These are phyloP conservation scores for Microctenopoma lineatum DNA, from an alignment of 2,797 vertebrate genomes.

Conservation along the genomic window DNA sequence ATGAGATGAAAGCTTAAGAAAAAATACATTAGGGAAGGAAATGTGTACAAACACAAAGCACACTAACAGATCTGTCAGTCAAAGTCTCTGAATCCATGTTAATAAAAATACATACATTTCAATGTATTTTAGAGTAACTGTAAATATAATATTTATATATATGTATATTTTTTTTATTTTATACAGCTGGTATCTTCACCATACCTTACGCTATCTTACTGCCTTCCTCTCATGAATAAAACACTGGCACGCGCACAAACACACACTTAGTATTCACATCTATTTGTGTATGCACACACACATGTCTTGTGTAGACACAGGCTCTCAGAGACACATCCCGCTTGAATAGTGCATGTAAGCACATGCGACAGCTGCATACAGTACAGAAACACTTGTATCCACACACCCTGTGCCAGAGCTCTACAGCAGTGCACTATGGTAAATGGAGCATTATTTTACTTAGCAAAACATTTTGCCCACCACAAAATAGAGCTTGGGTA, in stretches of 20 bases:
- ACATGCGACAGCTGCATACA: slow-evolving; percentile 18
- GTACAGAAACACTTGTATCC: slow-evolving; percentile 17
- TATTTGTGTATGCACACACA: background rate
- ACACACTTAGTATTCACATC: slow-evolving; percentile 13
- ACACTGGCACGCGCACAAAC: slow-evolving; percentile 28
- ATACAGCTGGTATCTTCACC: slow-evolving; percentile 15
- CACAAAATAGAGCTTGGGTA: background rate
- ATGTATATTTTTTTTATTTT: no score
- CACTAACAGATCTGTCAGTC: background rate
- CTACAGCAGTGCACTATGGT: slow-evolving; percentile 44
- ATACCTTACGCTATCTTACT: slow-evolving; percentile 7
- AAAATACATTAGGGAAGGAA: slow-evolving; percentile 22
- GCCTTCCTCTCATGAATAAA: slow-evolving; percentile 60
- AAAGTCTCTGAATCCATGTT: slow-evolving; percentile 9
- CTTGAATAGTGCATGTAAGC: slow-evolving; percentile 16
- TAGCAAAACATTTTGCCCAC: slow-evolving; percentile 14
- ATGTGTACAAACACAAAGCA: slow-evolving; percentile 21
- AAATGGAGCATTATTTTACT: slow-evolving; percentile 68
- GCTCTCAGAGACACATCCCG: slow-evolving; percentile 8
- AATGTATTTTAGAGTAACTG: background rate
- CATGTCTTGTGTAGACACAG: background rate
- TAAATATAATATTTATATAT: slow-evolving; percentile 7
- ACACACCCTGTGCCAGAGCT: slow-evolving; percentile 31
- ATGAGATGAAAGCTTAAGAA: slow-evolving; percentile 48
- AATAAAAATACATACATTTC: no score